phyloP scores from a whole-genome alignment of 2,113 vertebrate genomes.

The Tachysurus vachellii region DNA sequence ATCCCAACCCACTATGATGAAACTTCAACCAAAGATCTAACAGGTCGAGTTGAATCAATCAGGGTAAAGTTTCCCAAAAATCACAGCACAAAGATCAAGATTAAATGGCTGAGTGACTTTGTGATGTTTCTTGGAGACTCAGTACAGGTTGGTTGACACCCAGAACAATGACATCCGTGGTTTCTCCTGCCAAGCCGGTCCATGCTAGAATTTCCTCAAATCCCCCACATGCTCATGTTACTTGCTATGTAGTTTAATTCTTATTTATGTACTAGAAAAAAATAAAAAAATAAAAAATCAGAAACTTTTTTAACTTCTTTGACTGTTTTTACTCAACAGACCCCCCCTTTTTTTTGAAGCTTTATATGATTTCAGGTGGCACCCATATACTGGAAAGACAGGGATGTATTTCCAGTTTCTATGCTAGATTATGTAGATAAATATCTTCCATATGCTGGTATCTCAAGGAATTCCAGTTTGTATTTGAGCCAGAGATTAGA shows the following conservation, averaged over 20 bases:
- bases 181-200: neutral
- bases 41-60: neutral
- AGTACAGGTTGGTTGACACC: neutral
- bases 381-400: neutral
- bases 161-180: neutral
- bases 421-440: neutral
- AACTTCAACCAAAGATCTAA: neutral
- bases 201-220: neutral
- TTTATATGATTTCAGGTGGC: neutral
- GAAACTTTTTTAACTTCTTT: neutral
- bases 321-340: neutral
- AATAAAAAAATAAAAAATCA: neutral
- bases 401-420: neutral
- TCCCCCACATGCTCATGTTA: neutral
- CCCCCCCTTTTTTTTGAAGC: too few species aligned
- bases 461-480: neutral
- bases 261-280: neutral
- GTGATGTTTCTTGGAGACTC: neutral
- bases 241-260: neutral
- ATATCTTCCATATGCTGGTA: neutral
- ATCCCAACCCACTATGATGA: neutral
- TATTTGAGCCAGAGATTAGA: neutral
- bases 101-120: neutral
- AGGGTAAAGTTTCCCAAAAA: neutral
- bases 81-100: neutral